Base-by-base conservation (phyloP, 2,113 vertebrate genomes). In the Buteo buteo region DNA sequence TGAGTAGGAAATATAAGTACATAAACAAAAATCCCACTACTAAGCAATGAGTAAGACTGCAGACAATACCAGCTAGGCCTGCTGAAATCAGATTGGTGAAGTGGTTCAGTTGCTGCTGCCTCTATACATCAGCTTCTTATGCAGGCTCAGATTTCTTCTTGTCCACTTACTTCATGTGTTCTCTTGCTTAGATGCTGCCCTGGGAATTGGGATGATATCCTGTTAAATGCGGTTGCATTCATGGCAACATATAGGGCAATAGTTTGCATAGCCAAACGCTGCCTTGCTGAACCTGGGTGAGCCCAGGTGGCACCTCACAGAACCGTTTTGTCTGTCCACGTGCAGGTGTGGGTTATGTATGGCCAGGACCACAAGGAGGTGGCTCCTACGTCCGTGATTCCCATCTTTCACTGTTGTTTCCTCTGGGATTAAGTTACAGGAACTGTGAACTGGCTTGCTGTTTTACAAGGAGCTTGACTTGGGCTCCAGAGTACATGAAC, bases 241-340 rank as follows among this genome's bases (percentile, higher is more conserved):
- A 16, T 28, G 55, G 38, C 49, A 81, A 36, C 11, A 2, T 40
- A 25, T 7, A n/a, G 25, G 28, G 8, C 24, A 58, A 7, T 36
- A 81, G 14, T 38, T 85, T 44, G 44, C 40, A n/a, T 9, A 61
- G 52, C 38, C 19, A 61, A 40, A 55, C 0, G 1, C 29, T 72
- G 14, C 18, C 17, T 45, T 57, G 24, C 22, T 57, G 82, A 62
- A 31, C 8, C 25, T 58, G 29, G 6, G 29, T 64, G 42, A 78
- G 20, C 24, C 6, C 61, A 58, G 42, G 32, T 40, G 17, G 28
- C n/a, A n/a, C 13, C 54, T 54, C 47, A 47, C 13, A 47, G 36
- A 86, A 31, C 31, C 0, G 0, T 47, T 78, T 82, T 36, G 8
- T 58, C 42, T 47, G 3, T 45, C 36, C 32, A 18, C 0, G 1